These are phyloP conservation scores for Synergus japonicus DNA, from an alignment of 2,888 invertebrate genomes.

Conservation along the genomic window DNA sequence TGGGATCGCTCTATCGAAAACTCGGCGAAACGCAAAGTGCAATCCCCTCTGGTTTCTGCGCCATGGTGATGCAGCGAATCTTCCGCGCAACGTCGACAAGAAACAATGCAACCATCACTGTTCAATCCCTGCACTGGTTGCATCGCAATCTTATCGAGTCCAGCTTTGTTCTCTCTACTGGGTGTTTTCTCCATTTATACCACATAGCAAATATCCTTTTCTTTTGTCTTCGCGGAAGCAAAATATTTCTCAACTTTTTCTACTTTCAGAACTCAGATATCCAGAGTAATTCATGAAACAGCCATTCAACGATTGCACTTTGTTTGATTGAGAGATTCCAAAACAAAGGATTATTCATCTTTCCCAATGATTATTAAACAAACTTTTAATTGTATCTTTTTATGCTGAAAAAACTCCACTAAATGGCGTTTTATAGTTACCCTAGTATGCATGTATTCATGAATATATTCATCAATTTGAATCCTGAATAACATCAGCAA, in stretches of 20 bases:
- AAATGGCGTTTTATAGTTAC: too few species aligned
- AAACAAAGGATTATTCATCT: not conserved
- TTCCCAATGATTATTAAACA: not conserved
- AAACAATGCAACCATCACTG: constrained; percentile 70
- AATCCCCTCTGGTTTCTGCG: constrained; percentile 54
- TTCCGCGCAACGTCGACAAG: constrained; percentile 70
- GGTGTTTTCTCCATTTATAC: not conserved
- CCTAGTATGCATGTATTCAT: too few species aligned
- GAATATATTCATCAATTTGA: too few species aligned
- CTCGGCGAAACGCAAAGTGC: constrained; percentile 67
- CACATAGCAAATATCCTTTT: not conserved
- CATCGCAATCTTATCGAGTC: constrained; percentile 64
- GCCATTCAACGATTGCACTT: constrained; percentile 10
- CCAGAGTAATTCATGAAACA: not conserved
- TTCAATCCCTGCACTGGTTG: constrained; percentile 63
- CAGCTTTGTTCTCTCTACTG: constrained; percentile 40
- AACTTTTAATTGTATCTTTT: too few species aligned
- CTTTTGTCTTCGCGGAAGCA: not conserved
- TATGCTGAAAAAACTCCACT: too few species aligned
- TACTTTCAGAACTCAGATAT: constrained; percentile 3
- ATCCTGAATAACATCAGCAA: too few species aligned
- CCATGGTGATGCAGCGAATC: constrained; percentile 61
- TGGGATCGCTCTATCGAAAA: constrained; percentile 63
- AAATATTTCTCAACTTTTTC: not conserved
- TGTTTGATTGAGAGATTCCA: not conserved